A percentile compares a stretch with the other conserved stretches of the same genome.
phyloP scores from a whole-genome alignment of 2,888 invertebrate genomes.

The Heliconius ismenius region DNA sequence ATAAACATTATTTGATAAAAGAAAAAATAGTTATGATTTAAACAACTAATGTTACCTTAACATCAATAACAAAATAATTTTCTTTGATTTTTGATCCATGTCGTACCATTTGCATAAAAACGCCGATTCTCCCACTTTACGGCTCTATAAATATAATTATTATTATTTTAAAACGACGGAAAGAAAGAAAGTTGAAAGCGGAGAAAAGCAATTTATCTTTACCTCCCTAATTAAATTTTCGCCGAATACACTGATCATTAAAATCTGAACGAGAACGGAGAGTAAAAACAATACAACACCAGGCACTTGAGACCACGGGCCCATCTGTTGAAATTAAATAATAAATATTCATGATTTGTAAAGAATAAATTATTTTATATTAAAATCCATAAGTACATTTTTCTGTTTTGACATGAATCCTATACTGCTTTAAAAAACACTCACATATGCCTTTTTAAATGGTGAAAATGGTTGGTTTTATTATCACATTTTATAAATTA shows the following conservation, averaged over 20 bases:
- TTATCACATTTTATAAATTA: not conserved
- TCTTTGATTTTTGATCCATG: slow-evolving; percentile 62
- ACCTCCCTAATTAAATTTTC: slow-evolving; percentile 67
- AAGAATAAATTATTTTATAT: not conserved
- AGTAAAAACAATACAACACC: slow-evolving; percentile 60
- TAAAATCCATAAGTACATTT: not conserved
- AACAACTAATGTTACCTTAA: slow-evolving; percentile 53
- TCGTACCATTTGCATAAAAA: slow-evolving; percentile 64
- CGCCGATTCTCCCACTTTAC: slow-evolving; percentile 59
- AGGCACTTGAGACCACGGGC: slow-evolving; percentile 56
- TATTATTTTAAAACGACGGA: not conserved
- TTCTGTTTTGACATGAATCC: not conserved
- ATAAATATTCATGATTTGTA: not conserved
- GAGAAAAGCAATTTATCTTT: slow-evolving; percentile 23
- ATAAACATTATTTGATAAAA: not conserved
- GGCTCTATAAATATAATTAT: slow-evolving; percentile 55
- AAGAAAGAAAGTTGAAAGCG: not conserved
- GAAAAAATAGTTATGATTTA: slow-evolving; percentile 3
- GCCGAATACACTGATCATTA: slow-evolving; percentile 69
- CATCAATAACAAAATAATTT: slow-evolving; percentile 59
- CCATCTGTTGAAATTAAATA: slow-evolving; percentile 49
- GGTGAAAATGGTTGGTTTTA: not conserved
- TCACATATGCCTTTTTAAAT: not conserved
- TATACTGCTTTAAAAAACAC: not conserved
- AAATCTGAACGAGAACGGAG: slow-evolving; percentile 63